These are phyloP conservation scores for Narcine bancroftii DNA, from an alignment of 2,113 vertebrate species.

Conservation along the genomic window DNA sequence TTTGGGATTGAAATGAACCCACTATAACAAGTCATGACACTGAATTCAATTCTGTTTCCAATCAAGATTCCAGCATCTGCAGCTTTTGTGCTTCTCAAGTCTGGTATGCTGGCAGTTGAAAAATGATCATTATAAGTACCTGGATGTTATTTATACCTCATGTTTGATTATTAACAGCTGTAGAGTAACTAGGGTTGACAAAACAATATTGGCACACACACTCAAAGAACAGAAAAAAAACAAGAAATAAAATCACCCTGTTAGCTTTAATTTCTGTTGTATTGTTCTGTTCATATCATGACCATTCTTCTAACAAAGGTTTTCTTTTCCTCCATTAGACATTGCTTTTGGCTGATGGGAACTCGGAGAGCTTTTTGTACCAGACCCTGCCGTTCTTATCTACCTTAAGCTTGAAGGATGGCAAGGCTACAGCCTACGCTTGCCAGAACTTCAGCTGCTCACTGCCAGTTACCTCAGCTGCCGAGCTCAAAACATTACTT, in stretches of 20 bases:
- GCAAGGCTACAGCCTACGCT: slow-evolving; percentile 70
- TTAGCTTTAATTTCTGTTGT: not conserved
- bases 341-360: slow-evolving; percentile 68
- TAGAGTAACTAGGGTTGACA: not conserved
- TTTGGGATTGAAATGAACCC: not conserved
- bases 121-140: not conserved
- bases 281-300: not conserved
- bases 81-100: no score
- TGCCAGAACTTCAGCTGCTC: slow-evolving; percentile 78
- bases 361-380: slow-evolving; percentile 63
- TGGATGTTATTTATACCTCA: not conserved
- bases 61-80: no score
- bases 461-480: slow-evolving; percentile 69
- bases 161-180: not conserved
- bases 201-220: not conserved
- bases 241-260: not conserved
- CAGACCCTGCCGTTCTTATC: slow-evolving; percentile 68
- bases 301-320: not conserved
- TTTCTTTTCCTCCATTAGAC: slow-evolving; percentile 57
- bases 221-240: not conserved
- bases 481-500: slow-evolving; percentile 67
- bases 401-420: slow-evolving; percentile 60
- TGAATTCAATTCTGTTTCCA: not conserved
- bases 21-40: not conserved
- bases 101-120: not conserved